Evolutionary conservation across 1,140 invertebrate species (phyloP).

Genomic region (Aphelenchoides avenae): DNA sequence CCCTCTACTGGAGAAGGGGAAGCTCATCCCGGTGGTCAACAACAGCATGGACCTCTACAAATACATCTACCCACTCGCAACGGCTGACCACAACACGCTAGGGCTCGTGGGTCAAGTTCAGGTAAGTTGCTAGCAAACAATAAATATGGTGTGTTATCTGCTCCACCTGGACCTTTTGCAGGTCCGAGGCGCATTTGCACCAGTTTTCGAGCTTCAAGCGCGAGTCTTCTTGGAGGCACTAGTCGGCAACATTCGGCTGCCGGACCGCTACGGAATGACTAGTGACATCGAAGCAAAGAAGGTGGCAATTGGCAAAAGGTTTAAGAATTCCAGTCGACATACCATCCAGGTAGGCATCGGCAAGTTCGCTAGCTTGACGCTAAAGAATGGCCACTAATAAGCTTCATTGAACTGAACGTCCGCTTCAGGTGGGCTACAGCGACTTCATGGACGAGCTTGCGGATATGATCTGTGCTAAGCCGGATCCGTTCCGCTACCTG

Average conservation of each 20-base stretch:
- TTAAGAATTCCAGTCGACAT: conserved; percentile 15
- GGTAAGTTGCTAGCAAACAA: too few relatives aligned
- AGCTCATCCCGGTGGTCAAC: too few relatives aligned
- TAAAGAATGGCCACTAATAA: too few relatives aligned
- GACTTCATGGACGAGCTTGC: conserved; percentile 26
- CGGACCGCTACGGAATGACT: conserved; percentile 4
- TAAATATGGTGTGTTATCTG: too few relatives aligned
- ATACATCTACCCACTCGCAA: too few relatives aligned
- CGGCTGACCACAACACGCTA: too few relatives aligned
- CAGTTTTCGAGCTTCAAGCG: conserved; percentile 64
- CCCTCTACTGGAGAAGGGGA: too few relatives aligned
- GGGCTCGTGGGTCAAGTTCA: too few relatives aligned
- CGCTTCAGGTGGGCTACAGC: conserved; percentile 21
- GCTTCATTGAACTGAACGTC: background rate
- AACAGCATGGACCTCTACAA: too few relatives aligned
- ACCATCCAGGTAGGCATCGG: conserved; percentile 21
- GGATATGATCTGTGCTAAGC: conserved; percentile 56
- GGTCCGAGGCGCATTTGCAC: conserved; percentile 62
- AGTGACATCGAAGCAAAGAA: background rate
- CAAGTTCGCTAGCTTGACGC: too few relatives aligned
- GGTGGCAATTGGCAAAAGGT: conserved; percentile 5
- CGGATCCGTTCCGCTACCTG: conserved; percentile 48
- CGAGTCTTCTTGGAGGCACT: conserved; percentile 23
- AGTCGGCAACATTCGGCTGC: conserved; percentile 16
- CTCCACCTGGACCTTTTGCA: too few relatives aligned